Conservation (phyloP, 2,888 invertebrate species). For the Hirtodrosophila trivittata region DNA sequence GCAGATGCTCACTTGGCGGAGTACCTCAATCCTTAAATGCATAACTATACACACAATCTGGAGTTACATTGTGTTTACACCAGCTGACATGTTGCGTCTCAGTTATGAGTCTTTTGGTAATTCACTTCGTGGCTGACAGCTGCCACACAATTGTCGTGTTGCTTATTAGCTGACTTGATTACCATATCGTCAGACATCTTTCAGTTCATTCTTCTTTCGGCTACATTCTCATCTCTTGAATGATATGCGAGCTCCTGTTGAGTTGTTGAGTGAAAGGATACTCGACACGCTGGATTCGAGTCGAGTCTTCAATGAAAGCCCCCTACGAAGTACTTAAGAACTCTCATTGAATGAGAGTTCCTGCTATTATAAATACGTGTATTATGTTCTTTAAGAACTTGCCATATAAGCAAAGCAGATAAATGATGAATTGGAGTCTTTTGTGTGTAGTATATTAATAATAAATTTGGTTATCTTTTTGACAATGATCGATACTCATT, state of each 20-base stretch:
- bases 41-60: conserved; percentile 22
- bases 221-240: background rate
- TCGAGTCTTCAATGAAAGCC: too few species aligned
- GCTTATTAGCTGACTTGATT: conserved; percentile 32
- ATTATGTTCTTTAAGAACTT: too few species aligned
- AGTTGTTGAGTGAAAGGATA: too few species aligned
- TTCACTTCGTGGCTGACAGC: conserved; percentile 34
- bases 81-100: conserved; percentile 3
- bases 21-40: conserved; percentile 43
- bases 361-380: too few species aligned
- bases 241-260: too few species aligned
- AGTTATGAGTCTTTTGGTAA: conserved; percentile 12
- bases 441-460: too few species aligned
- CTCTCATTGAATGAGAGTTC: too few species aligned
- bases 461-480: too few species aligned
- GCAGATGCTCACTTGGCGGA: conserved; percentile 49
- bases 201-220: background rate
- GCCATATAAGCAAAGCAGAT: too few species aligned
- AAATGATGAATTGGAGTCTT: too few species aligned
- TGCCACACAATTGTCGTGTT: conserved; percentile 32
- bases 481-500: too few species aligned
- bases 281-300: too few species aligned
- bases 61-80: background rate
- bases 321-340: background rate
- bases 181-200: conserved; percentile 20